These are phyloP conservation scores for Scaptomyza parva DNA, from an alignment of 2,888 invertebrate species.

Conservation along the genomic window DNA sequence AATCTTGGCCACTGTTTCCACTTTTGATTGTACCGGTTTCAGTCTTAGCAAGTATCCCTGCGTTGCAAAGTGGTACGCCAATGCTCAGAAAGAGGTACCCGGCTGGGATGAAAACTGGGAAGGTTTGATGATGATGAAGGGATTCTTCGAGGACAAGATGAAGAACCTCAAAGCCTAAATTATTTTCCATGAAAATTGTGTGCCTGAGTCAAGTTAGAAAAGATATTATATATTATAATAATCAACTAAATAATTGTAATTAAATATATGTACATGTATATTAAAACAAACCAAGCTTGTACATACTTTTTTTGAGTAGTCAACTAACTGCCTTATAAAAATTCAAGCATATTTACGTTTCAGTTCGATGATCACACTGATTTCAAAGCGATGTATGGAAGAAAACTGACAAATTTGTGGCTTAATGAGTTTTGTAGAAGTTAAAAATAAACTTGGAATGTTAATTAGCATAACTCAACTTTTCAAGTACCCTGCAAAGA, in stretches of 20 bases:
- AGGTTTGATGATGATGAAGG: slow-evolving; percentile 85
- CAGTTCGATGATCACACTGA: not conserved
- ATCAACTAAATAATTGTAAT: not conserved
- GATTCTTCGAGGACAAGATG: slow-evolving; percentile 17
- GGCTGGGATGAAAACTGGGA: slow-evolving; percentile 87
- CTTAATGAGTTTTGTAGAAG: not conserved
- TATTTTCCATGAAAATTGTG: not conserved
- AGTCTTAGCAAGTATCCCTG: slow-evolving; percentile 89
- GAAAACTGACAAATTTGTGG: no score
- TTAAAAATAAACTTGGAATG: not conserved
- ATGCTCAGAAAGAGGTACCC: slow-evolving; percentile 86
- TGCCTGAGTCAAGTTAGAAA: no score
- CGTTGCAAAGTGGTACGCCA: slow-evolving; percentile 87
- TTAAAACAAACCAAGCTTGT: not conserved
- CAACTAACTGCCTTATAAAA: not conserved
- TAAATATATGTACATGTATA: not conserved
- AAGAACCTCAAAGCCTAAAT: slow-evolving; percentile 5
- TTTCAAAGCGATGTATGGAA: not conserved
- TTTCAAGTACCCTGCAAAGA: not conserved
- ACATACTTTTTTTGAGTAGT: not conserved
- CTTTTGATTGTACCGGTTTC: slow-evolving; percentile 87
- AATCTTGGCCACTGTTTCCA: slow-evolving; percentile 89
- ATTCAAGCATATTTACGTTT: not conserved
- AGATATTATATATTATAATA: not conserved
- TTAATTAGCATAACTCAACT: no score